Base-by-base conservation (phyloP, 2,888 invertebrate genomes). In the Microplitis deprimator region DNA sequence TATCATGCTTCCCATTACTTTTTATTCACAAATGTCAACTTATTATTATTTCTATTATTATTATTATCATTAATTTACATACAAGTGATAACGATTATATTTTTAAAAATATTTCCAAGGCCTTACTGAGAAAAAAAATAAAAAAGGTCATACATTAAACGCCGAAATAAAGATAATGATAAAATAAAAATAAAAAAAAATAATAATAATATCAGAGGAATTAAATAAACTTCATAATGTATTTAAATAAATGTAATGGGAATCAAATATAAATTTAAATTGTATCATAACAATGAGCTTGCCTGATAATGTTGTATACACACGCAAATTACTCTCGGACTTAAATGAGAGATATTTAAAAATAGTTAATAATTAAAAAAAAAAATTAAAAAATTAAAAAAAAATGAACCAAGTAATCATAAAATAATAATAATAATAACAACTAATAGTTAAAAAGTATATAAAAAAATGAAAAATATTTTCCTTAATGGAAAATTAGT, bases 401-500 rank as follows among this genome's bases (percentile, higher is more conserved):
- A 79, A 76, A 79, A 82, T 72, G 80, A 80, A 81, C 79, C 79
- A 81, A 81, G 79, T 80, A 81, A 79, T 79, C 80, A 79, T 79
- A 79, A 50, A 8, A 50, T 50, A 50, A 50, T 50, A 50, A 50
- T 50, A 50, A 50, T 41, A 17, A 17, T 17, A 77, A 64, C 60
- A 60, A 38, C 17, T 7, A 41, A 41, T 41, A 41, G 10, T 41
- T 10, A 41, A 10, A 10, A 41, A 10, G 10, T 10, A 41, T 41
- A 41, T 10, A 10, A 77, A 77, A 78, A 76, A 80, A 69, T 38
- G 20, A 72, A 16, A 38, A 62, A 65, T 29, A 76, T 78, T 79
- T 76, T 79, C 75, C 73, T 17, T 62, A 76, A 76, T 83, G 81
- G 82, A 83, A 86, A 85, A 71, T 88, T 88, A 88, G 87, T 88